Conservation (phyloP, 2,113 vertebrate species). For the Arothron firmamentum region DNA sequence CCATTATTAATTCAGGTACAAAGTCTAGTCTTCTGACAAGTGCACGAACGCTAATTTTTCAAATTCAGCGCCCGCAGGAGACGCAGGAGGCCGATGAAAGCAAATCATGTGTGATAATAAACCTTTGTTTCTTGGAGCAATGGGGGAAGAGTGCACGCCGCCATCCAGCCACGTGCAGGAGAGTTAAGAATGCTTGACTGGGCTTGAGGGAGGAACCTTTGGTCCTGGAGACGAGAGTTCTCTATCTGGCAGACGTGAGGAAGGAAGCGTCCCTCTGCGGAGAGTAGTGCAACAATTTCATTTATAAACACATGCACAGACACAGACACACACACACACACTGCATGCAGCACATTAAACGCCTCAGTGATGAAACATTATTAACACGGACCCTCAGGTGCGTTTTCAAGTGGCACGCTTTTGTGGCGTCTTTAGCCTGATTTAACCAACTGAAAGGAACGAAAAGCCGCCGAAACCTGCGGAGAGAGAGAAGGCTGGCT, state of each 20-base stretch:
- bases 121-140: conserved; percentile 57
- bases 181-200: conserved; percentile 50
- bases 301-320: conserved; percentile 37
- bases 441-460: not conserved
- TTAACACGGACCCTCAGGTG: conserved; percentile 47
- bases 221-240: conserved; percentile 18
- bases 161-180: conserved; percentile 46
- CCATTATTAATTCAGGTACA: conserved; percentile 59
- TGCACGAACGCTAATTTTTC: conserved; percentile 40
- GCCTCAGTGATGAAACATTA: conserved; percentile 53
- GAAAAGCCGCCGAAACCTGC: too few species aligned
- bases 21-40: conserved; percentile 41
- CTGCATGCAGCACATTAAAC: conserved; percentile 3
- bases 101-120: conserved; percentile 62
- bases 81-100: conserved; percentile 46
- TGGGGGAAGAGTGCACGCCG: conserved; percentile 9
- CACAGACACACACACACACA: conserved; percentile 17
- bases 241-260: conserved; percentile 26
- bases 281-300: conserved; percentile 34
- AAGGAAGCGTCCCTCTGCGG: conserved; percentile 14
- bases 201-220: conserved; percentile 42
- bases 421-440: conserved; percentile 20
- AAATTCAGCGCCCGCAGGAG: conserved; percentile 48
- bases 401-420: conserved; percentile 32
- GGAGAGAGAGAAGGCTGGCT: too few species aligned